Percentiles rank a stretch among this genome's conserved stretches.
Evolutionary conservation across 2,888 invertebrate genomes (phyloP).

Genomic region (Nephrocerus scutellatus): DNA sequence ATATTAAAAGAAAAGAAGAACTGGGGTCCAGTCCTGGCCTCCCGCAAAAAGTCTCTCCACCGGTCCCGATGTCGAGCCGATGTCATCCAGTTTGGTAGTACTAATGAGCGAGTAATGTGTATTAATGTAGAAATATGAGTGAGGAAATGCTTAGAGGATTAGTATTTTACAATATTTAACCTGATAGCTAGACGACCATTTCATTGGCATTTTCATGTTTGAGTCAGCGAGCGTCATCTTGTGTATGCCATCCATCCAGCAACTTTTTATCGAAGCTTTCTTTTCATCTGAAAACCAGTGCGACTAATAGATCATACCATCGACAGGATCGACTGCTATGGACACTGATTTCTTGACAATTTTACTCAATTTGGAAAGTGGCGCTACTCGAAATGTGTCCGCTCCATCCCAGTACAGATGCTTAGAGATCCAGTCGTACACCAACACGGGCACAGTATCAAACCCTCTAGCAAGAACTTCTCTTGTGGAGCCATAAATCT

Average conservation of each 20-base stretch:
- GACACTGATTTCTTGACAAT: slow-evolving; percentile 53
- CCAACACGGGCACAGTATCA: slow-evolving; percentile 58
- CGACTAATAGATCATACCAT: slow-evolving; percentile 68
- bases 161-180: too few species aligned
- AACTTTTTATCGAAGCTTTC: slow-evolving; percentile 56
- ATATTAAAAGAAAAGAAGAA: too few species aligned
- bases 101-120: too few species aligned
- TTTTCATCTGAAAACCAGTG: slow-evolving; percentile 53
- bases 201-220: slow-evolving; percentile 52
- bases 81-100: too few species aligned
- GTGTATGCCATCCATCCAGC: slow-evolving; percentile 65
- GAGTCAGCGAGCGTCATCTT: slow-evolving; percentile 53
- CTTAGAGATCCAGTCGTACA: slow-evolving; percentile 70
- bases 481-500: slow-evolving; percentile 52
- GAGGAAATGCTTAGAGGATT: too few species aligned
- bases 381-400: slow-evolving; percentile 59
- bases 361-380: slow-evolving; percentile 51
- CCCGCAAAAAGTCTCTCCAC: too few species aligned
- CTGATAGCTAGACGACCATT: too few species aligned
- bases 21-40: too few species aligned
- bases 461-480: slow-evolving; percentile 54
- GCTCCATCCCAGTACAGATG: slow-evolving; percentile 74
- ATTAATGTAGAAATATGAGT: too few species aligned
- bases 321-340: slow-evolving; percentile 57
- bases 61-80: too few species aligned